Evolutionary conservation across 2,797 vertebrate species (phyloP).

Genomic region (Pyrrhura leucotis): DNA sequence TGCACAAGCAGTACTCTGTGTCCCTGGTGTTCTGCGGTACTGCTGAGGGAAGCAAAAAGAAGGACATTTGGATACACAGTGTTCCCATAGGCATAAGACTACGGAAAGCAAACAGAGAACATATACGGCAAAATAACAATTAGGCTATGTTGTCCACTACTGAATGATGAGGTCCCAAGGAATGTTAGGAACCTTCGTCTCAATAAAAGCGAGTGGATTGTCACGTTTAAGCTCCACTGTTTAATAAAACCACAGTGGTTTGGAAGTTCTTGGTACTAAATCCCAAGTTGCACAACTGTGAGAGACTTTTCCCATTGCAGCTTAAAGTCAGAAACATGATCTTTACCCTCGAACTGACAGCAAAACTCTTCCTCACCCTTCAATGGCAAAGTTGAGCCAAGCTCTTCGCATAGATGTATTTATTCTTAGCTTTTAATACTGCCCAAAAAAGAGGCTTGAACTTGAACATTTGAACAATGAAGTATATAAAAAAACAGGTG

Average conservation of each 20-base stretch:
- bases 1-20: rapidly evolving
- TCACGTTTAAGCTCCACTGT: background rate
- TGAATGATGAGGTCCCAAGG: rapidly evolving
- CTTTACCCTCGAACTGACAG: background rate
- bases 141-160: rapidly evolving
- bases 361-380: background rate
- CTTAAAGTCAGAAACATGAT: background rate
- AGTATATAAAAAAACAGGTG: background rate
- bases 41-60: rapidly evolving
- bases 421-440: background rate
- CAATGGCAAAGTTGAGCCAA: background rate
- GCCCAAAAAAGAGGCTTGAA: background rate
- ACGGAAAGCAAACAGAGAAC: background rate
- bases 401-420: background rate
- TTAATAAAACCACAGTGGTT: background rate
- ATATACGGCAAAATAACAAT: rapidly evolving
- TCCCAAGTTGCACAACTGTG: rapidly evolving
- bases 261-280: background rate
- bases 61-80: background rate
- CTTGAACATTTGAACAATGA: background rate
- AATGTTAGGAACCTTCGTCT: background rate
- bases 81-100: background rate
- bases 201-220: rapidly evolving
- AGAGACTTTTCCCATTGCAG: background rate
- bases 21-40: rapidly evolving